Base-by-base conservation (phyloP, 2,113 vertebrate species). In the Eurystomus gularis region DNA sequence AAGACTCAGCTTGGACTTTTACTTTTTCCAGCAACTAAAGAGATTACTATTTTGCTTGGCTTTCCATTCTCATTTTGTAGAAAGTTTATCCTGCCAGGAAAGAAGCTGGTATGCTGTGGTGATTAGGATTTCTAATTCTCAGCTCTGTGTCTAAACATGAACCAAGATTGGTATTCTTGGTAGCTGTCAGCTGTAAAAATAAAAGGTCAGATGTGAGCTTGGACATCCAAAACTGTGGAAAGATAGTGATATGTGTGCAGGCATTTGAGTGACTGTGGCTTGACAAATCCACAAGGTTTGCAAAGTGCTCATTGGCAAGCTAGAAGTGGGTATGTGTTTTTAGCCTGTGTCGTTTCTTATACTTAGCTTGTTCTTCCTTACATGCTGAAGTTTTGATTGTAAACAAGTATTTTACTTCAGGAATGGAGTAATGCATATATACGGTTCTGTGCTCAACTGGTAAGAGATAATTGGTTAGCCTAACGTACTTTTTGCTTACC, bases 11-110 rank as follows among this genome's bases (percentile, higher is more conserved):
- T 86, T 81, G 25, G 5, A 37, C 79, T 91, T 94, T 86, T 52
- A 29, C 44, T 86, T 77, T 68, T 87, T 71, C 44, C 52, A 71
- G 8, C 35, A 64, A 29, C 65, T 82, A 26, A 11, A 66, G 72
- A 86, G 14, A 44, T 81, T 9, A 71, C 64, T 94, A n/a, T 94
- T 94, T 79, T 87, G 64, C n/a, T 95, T 96, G 77, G 61, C 60
- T 93, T 72, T 19, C 26, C 46, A 35, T 75, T 91, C 35, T 79
- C 70, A 60, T 71, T 93, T 73, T 82, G 20, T 58, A 75, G 39
- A 60, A 89, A 73, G 42, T 29, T 91, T 83, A 52, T 91, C 42
- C 42, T 3, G 3, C 52, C 65, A 86, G 83, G 60, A 96, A 89
- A 82, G 35, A 72, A 75, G 31, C 52, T 84, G 33, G 33, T 82